Conservation (phyloP, 1,140 invertebrate genomes). For the Drosophila rhopaloa region DNA sequence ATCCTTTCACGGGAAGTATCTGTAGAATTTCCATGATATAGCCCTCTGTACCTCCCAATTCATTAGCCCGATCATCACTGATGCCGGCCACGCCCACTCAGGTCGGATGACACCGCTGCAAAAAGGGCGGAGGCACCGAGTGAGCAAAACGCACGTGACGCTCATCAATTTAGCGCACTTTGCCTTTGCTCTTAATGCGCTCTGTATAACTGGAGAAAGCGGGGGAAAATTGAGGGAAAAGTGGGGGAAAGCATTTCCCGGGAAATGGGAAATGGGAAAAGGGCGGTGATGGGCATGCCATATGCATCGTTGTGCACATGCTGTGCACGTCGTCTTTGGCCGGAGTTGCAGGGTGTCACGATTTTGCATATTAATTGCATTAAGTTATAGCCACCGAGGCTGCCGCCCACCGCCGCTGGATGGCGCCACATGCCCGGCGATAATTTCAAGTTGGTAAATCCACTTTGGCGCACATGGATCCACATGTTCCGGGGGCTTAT, state of each 20-base stretch:
- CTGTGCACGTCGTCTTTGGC: constrained; percentile 57
- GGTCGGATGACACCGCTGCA: constrained; percentile 49
- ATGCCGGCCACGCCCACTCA: constrained; percentile 27
- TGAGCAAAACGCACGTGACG: constrained; percentile 80
- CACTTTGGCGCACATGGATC: constrained; percentile 79
- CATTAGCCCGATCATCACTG: constrained; percentile 42
- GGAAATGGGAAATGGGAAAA: constrained; percentile 6
- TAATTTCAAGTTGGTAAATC: constrained; percentile 81
- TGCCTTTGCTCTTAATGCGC: constrained; percentile 77
- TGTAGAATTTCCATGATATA: not conserved
- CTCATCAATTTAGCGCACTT: constrained; percentile 83
- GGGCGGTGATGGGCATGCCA: constrained; percentile 9
- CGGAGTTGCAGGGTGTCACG: constrained; percentile 60
- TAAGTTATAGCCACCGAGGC: constrained; percentile 75
- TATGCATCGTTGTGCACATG: constrained; percentile 57
- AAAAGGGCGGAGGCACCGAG: constrained; percentile 18
- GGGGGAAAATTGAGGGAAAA: constrained; percentile 3
- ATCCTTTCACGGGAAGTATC: not conserved
- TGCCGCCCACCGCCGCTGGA: constrained; percentile 30
- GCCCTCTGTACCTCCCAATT: not conserved
- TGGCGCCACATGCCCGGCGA: constrained; percentile 76
- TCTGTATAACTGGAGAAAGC: constrained; percentile 16
- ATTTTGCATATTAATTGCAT: constrained; percentile 84
- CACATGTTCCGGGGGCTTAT: constrained; percentile 72
- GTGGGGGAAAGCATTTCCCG: constrained; percentile 15